Evolutionary conservation across 1,140 invertebrate species (phyloP), one percentile per base, ranked within the genome.

Genomic region (Adelges cooleyi): DNA sequence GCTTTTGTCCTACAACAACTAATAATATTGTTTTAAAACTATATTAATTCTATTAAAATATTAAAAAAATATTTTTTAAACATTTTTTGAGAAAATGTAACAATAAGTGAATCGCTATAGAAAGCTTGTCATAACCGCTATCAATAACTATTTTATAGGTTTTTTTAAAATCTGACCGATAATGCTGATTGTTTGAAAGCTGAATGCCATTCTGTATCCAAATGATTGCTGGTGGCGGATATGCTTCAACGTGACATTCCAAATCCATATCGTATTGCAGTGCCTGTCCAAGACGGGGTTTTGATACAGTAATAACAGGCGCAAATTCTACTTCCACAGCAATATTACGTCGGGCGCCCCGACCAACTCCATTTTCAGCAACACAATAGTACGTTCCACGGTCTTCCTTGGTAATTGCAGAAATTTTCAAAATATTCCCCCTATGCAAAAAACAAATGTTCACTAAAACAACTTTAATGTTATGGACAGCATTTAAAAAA

Each of bases 301-400:
- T 78, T 0, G 87, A 86, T 13, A 90, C 87, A 2, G 83, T 85
- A 25, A 95, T 87, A 0, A 91, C 86, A 0, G 91, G 91, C 0
- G 87, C 78, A 70, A 90, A 91, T 75, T 92, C 89, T 27, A 93
- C 87, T 76, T 93, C 90, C 2, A 94, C 80, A 67, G 89, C 90
- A 68, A 94, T 88, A 71, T 93, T 92, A 70, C 89, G 78, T 46
- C 87, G 77, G 9, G 87, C 84, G 0, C 89, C 90, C 69, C 84
- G 84, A 54, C 89, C 89, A 1, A 94, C 90, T 18, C 83, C 86
- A 73, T 95, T 95, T 72, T 95, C 90, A 27, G 91, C 92, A 15
- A 94, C 87, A 71, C 92, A 95, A 74, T 93, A 94, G 75, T 94
- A 94, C 0, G 90, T 93, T 40, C 91, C 91, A 46, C 90, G 80